A percentile compares a stretch with the other conserved stretches of the same genome.
These are phyloP conservation scores for Lasioglossum zephyrum DNA, from an alignment of 2,888 invertebrate species.

Conservation along the genomic window DNA sequence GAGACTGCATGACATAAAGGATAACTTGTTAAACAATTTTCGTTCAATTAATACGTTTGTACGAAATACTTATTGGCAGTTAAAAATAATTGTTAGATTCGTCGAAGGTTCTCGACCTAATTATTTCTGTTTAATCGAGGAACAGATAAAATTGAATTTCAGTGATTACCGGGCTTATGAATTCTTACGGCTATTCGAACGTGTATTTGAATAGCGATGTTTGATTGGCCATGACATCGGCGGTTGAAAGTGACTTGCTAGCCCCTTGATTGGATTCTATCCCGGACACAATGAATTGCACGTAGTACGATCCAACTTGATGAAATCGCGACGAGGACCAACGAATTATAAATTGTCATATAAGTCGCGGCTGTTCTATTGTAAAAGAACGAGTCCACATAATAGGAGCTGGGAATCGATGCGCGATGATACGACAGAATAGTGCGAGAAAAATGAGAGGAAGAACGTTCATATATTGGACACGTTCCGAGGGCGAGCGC, in stretches of 20 bases:
- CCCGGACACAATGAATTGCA: constrained; percentile 66
- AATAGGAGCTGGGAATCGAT: background rate
- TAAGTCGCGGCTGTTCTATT: constrained; percentile 20
- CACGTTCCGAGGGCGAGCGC: constrained; percentile 57
- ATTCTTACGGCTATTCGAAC: constrained; percentile 41
- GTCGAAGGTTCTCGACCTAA: background rate
- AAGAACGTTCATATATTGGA: constrained; percentile 48
- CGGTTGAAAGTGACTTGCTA: constrained; percentile 66
- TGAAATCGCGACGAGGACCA: constrained; percentile 34
- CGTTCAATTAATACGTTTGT: background rate
- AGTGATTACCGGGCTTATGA: constrained; percentile 24
- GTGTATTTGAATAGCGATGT: constrained; percentile 59
- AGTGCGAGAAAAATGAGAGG: constrained; percentile 26
- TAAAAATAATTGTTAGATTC: background rate
- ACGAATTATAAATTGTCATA: constrained; percentile 38
- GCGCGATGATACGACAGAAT: background rate
- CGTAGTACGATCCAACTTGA: constrained; percentile 61
- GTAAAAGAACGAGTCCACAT: background rate
- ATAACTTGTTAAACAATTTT: background rate
- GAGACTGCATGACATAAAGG: background rate
- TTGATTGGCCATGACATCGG: constrained; percentile 67
- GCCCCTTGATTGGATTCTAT: constrained; percentile 71
- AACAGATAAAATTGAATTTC: background rate
- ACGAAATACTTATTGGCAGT: background rate
- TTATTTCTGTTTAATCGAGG: background rate